Percentiles rank a stretch among this genome's conserved stretches.
Conservation (phyloP, 2,113 vertebrate genomes). For the Phalacrocorax carbo region DNA sequence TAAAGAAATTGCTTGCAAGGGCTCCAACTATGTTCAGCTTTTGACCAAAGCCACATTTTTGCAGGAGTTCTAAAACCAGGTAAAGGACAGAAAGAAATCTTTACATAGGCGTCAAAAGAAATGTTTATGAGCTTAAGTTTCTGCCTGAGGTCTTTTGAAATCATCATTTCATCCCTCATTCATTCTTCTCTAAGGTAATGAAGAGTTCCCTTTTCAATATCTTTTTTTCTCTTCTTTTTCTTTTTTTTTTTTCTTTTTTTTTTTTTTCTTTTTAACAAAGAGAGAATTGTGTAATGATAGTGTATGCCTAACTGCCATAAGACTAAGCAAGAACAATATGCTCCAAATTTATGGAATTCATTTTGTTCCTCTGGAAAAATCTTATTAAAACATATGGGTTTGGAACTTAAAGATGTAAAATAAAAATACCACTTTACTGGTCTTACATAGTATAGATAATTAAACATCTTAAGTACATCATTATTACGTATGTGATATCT, state of each 20-base stretch:
- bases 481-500: not conserved
- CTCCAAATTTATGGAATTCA: not conserved
- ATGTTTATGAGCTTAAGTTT: not conserved
- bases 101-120: not conserved
- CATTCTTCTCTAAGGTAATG: not conserved
- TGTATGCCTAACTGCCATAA: not conserved
- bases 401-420: not conserved
- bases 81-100: conserved; percentile 10
- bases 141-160: not conserved
- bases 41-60: not conserved
- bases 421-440: not conserved
- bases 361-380: not conserved
- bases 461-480: not conserved
- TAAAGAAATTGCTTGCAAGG: conserved; percentile 41
- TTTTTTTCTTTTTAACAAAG: not conserved
- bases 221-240: too few species aligned
- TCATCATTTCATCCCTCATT: not conserved
- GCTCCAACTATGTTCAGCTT: conserved; percentile 2
- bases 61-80: not conserved
- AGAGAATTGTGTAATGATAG: not conserved
- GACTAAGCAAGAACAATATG: not conserved
- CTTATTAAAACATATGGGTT: not conserved
- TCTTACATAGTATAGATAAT: not conserved
- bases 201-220: not conserved
- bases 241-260: rapidly evolving